A percentile compares a stretch with the other conserved stretches of the same genome.
Evolutionary conservation across 2,113 vertebrate species (phyloP).

Genomic region (Epinephelus cyanopodus): DNA sequence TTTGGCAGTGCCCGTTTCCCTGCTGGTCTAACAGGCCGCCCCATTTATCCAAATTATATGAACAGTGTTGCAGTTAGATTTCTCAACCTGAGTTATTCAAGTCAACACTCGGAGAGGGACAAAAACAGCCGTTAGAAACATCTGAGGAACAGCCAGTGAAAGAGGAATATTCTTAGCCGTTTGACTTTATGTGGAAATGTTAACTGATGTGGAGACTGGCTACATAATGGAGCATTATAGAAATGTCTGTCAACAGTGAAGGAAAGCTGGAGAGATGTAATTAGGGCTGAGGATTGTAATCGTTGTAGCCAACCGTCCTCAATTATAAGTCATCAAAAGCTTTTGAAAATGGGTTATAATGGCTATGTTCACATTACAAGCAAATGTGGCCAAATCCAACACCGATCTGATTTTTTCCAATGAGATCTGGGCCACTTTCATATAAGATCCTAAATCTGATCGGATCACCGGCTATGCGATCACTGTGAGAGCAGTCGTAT

Average conservation of each 20-base stretch:
- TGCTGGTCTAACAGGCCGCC: not conserved
- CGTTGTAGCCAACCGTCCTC: not conserved
- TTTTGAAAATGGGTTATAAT: conserved; percentile 24
- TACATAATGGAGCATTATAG: conserved; percentile 17
- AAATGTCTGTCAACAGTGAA: conserved; percentile 8
- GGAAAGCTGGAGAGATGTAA: conserved; percentile 27
- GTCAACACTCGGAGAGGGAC: not conserved
- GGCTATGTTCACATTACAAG: too few relatives aligned
- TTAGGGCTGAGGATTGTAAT: conserved; percentile 26
- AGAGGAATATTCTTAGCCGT: conserved; percentile 16
- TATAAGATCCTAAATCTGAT: too few relatives aligned
- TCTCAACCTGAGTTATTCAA: conserved; percentile 28
- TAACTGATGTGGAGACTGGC: conserved; percentile 17
- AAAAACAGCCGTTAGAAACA: conserved; percentile 13
- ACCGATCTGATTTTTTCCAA: too few relatives aligned
- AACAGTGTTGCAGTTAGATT: conserved; percentile 37
- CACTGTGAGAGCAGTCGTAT: too few relatives aligned
- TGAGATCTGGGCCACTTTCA: too few relatives aligned
- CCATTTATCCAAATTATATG: conserved; percentile 41
- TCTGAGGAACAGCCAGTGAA: conserved; percentile 13
- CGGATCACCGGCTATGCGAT: too few relatives aligned
- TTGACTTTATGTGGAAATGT: conserved; percentile 20
- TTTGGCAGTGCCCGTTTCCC: conserved; percentile 41
- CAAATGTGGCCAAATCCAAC: too few relatives aligned
- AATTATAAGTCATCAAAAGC: conserved; percentile 45